phyloP scores from a whole-genome alignment of 2,113 vertebrate genomes.

The Eupsittula cactorum region DNA sequence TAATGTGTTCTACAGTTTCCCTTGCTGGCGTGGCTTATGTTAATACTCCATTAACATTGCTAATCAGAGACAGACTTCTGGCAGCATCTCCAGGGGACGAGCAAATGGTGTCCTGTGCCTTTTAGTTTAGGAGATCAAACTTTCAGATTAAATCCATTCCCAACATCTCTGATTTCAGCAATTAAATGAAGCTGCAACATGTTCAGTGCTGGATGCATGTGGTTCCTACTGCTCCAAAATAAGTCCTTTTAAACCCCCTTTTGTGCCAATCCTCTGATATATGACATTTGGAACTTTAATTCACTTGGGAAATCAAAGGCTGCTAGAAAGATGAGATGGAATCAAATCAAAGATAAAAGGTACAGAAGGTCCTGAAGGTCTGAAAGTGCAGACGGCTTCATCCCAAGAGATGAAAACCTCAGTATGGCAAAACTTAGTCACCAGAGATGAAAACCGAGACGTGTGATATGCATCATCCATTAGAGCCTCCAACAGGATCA shows the following conservation, averaged over 20 bases:
- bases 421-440: background rate
- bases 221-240: conserved; percentile 26
- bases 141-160: conserved; percentile 63
- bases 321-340: conserved; percentile 34
- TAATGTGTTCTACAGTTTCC: conserved; percentile 67
- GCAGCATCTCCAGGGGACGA: conserved; percentile 65
- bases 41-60: conserved; percentile 70
- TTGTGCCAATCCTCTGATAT: conserved; percentile 19
- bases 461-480: background rate
- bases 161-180: conserved; percentile 65
- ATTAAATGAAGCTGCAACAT: conserved; percentile 61
- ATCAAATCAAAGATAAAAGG: conserved; percentile 45
- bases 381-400: background rate
- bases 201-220: conserved; percentile 40
- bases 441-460: background rate
- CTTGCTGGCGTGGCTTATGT: conserved; percentile 65
- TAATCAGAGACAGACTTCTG: conserved; percentile 69
- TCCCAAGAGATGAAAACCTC: conserved; percentile 5
- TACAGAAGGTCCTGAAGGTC: conserved; percentile 37
- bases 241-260: conserved; percentile 33
- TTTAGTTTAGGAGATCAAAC: conserved; percentile 64
- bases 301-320: conserved; percentile 56
- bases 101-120: conserved; percentile 64
- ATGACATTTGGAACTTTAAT: conserved; percentile 53
- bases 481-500: background rate